A percentile compares a stretch with the other conserved stretches of the same genome.
These are phyloP conservation scores for Saccopteryx leptura DNA, from an alignment of 2,113 vertebrate species.

Conservation along the genomic window DNA sequence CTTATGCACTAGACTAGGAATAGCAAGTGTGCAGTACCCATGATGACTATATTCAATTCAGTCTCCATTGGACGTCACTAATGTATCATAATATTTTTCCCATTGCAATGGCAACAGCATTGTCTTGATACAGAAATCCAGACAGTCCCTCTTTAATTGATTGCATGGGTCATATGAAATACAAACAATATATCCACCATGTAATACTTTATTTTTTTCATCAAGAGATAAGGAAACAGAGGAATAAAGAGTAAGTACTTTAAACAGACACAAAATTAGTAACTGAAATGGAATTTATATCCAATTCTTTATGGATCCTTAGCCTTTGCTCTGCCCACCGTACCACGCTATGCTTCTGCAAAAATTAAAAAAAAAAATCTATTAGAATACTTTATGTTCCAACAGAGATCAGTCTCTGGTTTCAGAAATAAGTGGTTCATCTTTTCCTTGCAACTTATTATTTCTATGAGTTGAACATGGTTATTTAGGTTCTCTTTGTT, in stretches of 20 bases:
- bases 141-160: background rate
- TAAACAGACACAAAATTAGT: background rate
- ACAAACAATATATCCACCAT: background rate
- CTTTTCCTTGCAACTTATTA: background rate
- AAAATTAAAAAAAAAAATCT: background rate
- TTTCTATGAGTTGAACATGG: background rate
- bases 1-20: background rate
- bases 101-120: background rate
- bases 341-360: background rate
- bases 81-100: background rate
- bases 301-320: background rate
- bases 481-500: background rate
- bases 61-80: background rate
- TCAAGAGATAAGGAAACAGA: background rate
- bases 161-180: background rate
- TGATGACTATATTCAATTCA: background rate
- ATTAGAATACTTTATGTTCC: background rate
- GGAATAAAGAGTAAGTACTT: background rate
- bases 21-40: background rate
- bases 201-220: constrained; percentile 1
- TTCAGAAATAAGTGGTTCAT: background rate
- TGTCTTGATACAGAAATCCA: background rate
- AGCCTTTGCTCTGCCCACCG: background rate
- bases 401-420: background rate
- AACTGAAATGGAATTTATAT: background rate